Percentiles rank a stretch among this genome's conserved stretches.
Evolutionary conservation across 2,113 vertebrate genomes (phyloP).

Genomic region (Prinia subflava): DNA sequence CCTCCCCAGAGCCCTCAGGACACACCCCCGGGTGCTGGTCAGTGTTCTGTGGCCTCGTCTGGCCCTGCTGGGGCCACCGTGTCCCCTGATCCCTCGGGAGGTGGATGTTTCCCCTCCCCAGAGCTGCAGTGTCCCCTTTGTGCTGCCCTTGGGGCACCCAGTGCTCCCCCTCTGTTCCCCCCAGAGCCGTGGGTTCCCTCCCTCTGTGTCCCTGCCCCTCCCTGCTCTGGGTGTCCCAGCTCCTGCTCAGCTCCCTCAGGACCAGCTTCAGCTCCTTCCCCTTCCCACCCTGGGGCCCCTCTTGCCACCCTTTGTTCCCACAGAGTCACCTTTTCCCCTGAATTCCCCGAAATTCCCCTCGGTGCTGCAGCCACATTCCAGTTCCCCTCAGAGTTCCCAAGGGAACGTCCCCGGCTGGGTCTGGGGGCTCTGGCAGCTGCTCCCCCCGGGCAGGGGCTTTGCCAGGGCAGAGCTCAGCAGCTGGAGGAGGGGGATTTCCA

Average conservation of each 20-base stretch:
- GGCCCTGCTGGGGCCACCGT: background rate
- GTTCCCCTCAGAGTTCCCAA: accelerated
- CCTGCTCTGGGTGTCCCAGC: background rate
- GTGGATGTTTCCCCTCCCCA: background rate
- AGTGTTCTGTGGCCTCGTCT: accelerated
- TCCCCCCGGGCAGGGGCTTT: too few species aligned
- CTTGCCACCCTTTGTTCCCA: background rate
- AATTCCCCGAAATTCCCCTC: accelerated
- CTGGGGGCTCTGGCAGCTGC: background rate
- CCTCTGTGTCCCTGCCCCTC: background rate
- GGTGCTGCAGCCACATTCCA: accelerated
- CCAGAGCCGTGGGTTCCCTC: background rate
- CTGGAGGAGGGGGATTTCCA: too few species aligned
- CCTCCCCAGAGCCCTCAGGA: background rate
- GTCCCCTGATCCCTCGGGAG: background rate
- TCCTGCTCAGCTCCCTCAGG: background rate
- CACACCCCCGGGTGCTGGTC: accelerated
- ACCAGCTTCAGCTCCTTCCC: background rate
- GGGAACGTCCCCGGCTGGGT: accelerated
- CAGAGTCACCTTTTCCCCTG: accelerated
- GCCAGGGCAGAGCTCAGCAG: too few species aligned
- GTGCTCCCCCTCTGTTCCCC: too few species aligned
- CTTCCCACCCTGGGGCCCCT: accelerated
- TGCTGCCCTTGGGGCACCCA: background rate
- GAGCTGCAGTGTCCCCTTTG: background rate